Evolutionary conservation across 2,888 invertebrate genomes (phyloP).

Genomic region (Lysandra coridon): DNA sequence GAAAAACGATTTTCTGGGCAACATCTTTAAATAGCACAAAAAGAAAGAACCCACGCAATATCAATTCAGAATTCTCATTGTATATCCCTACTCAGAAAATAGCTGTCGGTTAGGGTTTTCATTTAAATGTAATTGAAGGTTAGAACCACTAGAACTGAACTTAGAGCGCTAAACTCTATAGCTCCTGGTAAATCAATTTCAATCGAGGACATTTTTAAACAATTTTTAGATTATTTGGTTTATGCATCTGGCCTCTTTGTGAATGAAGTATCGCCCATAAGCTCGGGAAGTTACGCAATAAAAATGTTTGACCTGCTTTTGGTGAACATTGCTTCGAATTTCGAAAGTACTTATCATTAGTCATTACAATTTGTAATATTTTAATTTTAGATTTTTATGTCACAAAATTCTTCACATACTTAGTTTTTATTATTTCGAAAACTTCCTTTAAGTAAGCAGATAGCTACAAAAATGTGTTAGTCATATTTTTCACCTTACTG

Average conservation of each 20-base stretch:
- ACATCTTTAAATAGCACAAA: too few species aligned
- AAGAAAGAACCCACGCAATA: not conserved
- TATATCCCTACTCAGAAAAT: constrained; percentile 4
- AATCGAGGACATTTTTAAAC: not conserved
- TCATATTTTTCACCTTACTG: constrained; percentile 13
- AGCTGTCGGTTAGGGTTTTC: constrained; percentile 18
- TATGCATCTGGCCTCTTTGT: not conserved
- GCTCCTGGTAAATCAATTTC: not conserved
- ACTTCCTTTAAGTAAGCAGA: not conserved
- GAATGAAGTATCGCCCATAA: not conserved
- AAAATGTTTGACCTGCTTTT: constrained; percentile 16
- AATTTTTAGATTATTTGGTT: not conserved
- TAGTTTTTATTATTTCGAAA: not conserved
- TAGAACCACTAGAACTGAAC: not conserved
- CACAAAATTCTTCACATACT: not conserved
- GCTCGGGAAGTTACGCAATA: constrained; percentile 13
- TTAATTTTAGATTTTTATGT: not conserved
- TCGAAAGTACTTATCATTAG: not conserved
- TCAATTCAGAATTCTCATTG: not conserved
- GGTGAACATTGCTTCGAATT: not conserved
- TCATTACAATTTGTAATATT: not conserved
- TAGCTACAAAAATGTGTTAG: not conserved
- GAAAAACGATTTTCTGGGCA: too few species aligned
- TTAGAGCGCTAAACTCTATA: not conserved
- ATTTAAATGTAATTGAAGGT: not conserved